Evolutionary conservation across 1,140 invertebrate genomes (phyloP).

Genomic region (Atta cephalotes): DNA sequence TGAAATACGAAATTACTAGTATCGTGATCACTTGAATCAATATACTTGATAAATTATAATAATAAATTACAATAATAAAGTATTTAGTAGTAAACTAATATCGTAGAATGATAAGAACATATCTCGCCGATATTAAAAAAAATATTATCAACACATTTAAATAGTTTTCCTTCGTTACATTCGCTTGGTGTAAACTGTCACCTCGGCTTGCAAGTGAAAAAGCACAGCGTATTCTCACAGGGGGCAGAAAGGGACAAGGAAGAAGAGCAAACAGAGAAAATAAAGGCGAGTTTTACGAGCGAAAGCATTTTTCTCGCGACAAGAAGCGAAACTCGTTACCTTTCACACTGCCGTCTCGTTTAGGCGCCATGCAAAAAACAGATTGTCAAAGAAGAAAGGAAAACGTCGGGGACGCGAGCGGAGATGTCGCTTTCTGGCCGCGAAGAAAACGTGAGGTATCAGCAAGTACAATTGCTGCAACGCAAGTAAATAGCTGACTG

Average conservation of each 20-base stretch:
- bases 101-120: slow-evolving; percentile 34
- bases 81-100: neutral
- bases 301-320: slow-evolving; percentile 64
- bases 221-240: slow-evolving; percentile 56
- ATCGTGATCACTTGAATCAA: slow-evolving; percentile 9
- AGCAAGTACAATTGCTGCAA: slow-evolving; percentile 21
- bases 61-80: too few species aligned
- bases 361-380: slow-evolving; percentile 66
- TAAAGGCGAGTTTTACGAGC: slow-evolving; percentile 67
- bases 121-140: slow-evolving; percentile 10
- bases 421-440: slow-evolving; percentile 4
- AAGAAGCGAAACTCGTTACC: slow-evolving; percentile 66
- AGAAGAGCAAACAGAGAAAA: slow-evolving; percentile 61
- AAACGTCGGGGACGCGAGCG: slow-evolving; percentile 4
- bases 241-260: neutral
- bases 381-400: slow-evolving; percentile 53
- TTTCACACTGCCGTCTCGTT: slow-evolving; percentile 53
- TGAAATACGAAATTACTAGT: neutral
- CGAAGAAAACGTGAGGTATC: slow-evolving; percentile 51
- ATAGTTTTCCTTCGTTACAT: slow-evolving; percentile 61
- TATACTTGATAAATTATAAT: neutral
- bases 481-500: neutral
- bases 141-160: slow-evolving; percentile 42
- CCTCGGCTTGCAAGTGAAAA: slow-evolving; percentile 67
- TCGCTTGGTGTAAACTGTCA: slow-evolving; percentile 70